phyloP scores from a whole-genome alignment of 2,888 invertebrate species.

The Agrochola macilenta region DNA sequence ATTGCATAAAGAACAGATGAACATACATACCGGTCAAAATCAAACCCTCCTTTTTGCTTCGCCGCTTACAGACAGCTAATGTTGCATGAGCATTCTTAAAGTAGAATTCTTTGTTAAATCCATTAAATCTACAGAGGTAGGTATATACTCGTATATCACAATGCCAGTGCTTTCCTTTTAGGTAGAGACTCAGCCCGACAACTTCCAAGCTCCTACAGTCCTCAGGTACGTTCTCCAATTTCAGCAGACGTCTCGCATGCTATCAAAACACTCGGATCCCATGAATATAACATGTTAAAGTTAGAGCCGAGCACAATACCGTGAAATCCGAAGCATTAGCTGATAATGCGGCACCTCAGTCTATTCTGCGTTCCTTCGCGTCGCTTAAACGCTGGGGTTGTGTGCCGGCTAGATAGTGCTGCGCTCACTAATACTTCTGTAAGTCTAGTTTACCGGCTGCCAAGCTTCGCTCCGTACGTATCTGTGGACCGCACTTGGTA shows the following conservation, averaged over 20 bases:
- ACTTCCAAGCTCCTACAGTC: constrained; percentile 2
- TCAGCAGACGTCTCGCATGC: constrained; percentile 44
- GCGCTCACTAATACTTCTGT: constrained; percentile 75
- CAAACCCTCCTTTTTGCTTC: too few species aligned
- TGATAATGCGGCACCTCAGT: constrained; percentile 57
- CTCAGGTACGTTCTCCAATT: constrained; percentile 25
- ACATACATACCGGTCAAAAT: too few species aligned
- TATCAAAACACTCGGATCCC: constrained; percentile 37
- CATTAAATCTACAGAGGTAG: too few species aligned
- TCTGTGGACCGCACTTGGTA: constrained; percentile 74
- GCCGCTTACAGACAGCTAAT: too few species aligned
- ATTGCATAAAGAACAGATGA: background rate
- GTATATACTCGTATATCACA: background rate
- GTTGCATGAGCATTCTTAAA: background rate
- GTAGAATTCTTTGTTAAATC: background rate
- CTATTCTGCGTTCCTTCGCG: constrained; percentile 55
- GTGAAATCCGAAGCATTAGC: constrained; percentile 59
- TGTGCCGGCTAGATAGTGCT: constrained; percentile 72
- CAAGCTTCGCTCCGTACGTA: constrained; percentile 70
- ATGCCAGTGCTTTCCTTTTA: background rate
- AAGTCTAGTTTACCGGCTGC: constrained; percentile 73
- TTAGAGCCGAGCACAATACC: constrained; percentile 52
- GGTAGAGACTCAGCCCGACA: background rate
- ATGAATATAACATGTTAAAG: constrained; percentile 58
- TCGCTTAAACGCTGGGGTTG: constrained; percentile 59